Conservation (phyloP, 2,113 vertebrate species). For the Anolis carolinensis region DNA sequence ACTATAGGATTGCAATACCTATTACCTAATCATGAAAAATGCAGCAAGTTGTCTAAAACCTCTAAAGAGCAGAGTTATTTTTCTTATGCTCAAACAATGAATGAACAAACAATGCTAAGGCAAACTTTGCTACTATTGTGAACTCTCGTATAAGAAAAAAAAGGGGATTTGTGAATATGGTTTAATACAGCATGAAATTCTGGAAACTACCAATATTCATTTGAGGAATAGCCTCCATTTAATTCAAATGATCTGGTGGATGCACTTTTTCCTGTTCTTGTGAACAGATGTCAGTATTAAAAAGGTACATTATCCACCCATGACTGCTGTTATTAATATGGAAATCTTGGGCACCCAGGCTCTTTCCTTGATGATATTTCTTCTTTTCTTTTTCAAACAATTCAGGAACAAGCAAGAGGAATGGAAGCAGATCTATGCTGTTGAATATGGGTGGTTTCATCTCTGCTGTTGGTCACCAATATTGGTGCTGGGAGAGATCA, state of each 20-base stretch:
- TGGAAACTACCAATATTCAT: background rate
- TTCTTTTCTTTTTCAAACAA: background rate
- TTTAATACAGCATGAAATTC: conserved; percentile 3
- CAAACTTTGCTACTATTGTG: background rate
- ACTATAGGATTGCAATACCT: no score
- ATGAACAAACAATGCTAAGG: background rate
- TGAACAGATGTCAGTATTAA: background rate
- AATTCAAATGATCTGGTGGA: background rate
- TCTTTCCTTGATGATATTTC: background rate
- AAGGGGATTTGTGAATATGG: background rate
- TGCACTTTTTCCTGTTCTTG: background rate
- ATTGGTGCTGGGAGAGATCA: background rate
- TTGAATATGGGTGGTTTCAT: background rate
- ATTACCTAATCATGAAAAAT: no score
- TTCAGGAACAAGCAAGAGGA: background rate
- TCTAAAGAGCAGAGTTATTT: background rate
- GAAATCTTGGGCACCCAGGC: background rate
- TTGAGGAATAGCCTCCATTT: conserved; percentile 8
- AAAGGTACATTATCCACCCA: background rate
- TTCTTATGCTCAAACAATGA: background rate
- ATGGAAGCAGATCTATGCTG: background rate
- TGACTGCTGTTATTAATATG: background rate
- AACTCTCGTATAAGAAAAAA: background rate
- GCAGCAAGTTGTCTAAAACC: background rate
- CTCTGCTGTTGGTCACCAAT: background rate